Percentiles rank a stretch among this genome's conserved stretches.
These are phyloP conservation scores for Carcina quercana DNA, from an alignment of 2,888 invertebrate species.

Conservation along the genomic window DNA sequence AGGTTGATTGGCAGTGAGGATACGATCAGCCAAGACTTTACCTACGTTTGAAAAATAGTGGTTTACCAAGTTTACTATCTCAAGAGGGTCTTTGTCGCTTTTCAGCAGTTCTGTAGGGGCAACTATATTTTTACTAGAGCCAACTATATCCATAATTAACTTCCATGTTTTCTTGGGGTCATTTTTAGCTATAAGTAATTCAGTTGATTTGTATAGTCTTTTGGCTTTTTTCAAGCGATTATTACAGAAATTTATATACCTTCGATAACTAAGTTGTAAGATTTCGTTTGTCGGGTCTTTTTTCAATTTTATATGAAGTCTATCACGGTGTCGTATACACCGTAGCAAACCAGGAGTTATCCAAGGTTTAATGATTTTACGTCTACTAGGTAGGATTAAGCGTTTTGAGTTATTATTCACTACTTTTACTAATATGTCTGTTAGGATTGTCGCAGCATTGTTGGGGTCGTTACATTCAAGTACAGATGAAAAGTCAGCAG, in stretches of 20 bases:
- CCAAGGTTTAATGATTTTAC: no score
- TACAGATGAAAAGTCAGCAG: no score
- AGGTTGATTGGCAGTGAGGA: neutral
- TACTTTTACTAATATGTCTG: no score
- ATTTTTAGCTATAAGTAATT: constrained; percentile 7
- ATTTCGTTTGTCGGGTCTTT: constrained; percentile 11
- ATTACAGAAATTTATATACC: constrained; percentile 15
- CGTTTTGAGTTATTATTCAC: no score
- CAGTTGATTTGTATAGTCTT: constrained; percentile 10
- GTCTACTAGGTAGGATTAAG: no score
- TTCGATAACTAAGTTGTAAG: constrained; percentile 10
- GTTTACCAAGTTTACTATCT: neutral
- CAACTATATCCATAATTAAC: constrained; percentile 9
- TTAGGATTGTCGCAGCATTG: no score
- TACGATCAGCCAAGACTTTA: neutral
- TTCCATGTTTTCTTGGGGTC: constrained; percentile 15
- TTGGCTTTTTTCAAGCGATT: constrained; percentile 13
- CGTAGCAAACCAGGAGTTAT: no score
- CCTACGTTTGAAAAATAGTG: neutral
- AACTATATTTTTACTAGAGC: constrained; percentile 1
- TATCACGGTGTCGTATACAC: constrained; percentile 9
- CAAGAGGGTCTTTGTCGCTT: neutral
- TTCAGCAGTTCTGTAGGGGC: neutral
- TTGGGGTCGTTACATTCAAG: no score
- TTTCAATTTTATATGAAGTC: constrained; percentile 9